Percentiles rank a stretch among this genome's conserved stretches.
Conservation (phyloP, 2,797 vertebrate genomes). For the Argya squamiceps region DNA sequence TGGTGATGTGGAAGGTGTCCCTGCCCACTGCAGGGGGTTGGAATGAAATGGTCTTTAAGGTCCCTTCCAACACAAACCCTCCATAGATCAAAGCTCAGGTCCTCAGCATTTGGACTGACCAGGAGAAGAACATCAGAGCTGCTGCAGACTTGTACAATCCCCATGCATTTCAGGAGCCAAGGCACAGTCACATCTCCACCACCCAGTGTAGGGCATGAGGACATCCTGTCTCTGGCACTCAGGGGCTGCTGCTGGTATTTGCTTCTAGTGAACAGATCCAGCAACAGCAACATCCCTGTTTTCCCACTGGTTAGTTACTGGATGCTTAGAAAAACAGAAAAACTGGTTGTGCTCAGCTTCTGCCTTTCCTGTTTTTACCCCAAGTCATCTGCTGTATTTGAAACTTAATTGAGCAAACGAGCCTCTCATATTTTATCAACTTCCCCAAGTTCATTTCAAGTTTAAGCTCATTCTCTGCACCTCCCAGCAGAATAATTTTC, state of each 20-base stretch:
- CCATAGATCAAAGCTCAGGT: background rate
- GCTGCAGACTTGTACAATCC: background rate
- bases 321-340: background rate
- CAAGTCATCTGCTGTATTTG: background rate
- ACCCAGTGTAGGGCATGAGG: rapidly evolving
- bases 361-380: background rate
- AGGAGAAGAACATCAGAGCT: background rate
- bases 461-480: background rate
- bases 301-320: background rate
- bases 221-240: rapidly evolving
- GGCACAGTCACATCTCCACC: background rate
- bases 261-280: background rate
- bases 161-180: background rate
- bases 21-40: background rate
- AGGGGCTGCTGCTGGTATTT: background rate
- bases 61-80: background rate
- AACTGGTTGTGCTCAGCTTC: background rate
- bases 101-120: background rate
- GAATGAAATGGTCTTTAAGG: background rate
- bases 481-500: background rate
- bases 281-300: background rate
- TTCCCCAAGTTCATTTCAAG: background rate
- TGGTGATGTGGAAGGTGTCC: background rate
- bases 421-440: background rate
- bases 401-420: background rate